Evolutionary conservation across 2,113 vertebrate species (phyloP).

Genomic region (Hyperopisus bebe): DNA sequence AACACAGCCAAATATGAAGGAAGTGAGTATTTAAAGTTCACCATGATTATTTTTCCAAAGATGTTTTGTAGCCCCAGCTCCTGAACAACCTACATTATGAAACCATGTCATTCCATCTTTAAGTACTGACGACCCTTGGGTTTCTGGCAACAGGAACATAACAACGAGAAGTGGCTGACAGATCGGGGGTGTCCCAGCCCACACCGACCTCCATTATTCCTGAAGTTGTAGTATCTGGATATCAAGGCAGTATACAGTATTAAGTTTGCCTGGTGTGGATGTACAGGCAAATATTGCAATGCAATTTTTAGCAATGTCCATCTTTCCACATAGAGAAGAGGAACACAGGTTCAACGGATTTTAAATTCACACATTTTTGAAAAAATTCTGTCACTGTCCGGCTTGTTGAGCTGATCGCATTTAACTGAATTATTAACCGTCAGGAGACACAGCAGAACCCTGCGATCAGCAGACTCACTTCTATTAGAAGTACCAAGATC

Average conservation of each 20-base stretch:
- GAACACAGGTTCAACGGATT: background rate
- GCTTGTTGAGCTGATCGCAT: background rate
- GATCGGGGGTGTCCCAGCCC: background rate
- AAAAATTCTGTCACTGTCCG: background rate
- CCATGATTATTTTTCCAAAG: background rate
- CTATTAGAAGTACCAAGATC: no score
- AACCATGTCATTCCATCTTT: background rate
- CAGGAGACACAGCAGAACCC: no score
- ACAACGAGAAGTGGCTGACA: no score
- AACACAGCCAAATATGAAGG: background rate
- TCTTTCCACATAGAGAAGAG: background rate
- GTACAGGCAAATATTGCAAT: background rate
- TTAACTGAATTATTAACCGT: background rate
- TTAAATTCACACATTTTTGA: background rate
- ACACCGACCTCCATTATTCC: background rate
- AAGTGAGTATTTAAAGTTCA: background rate
- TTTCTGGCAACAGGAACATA: background rate
- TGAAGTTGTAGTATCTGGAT: background rate
- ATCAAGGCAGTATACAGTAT: background rate
- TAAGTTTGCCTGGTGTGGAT: background rate
- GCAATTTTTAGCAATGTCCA: background rate
- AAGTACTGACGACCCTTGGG: background rate
- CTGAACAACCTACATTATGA: background rate
- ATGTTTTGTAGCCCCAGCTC: background rate
- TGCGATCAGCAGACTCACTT: no score